Percentiles rank a stretch among this genome's conserved stretches.
Evolutionary conservation across 1,140 invertebrate genomes (phyloP).

Genomic region (Adelges cooleyi): DNA sequence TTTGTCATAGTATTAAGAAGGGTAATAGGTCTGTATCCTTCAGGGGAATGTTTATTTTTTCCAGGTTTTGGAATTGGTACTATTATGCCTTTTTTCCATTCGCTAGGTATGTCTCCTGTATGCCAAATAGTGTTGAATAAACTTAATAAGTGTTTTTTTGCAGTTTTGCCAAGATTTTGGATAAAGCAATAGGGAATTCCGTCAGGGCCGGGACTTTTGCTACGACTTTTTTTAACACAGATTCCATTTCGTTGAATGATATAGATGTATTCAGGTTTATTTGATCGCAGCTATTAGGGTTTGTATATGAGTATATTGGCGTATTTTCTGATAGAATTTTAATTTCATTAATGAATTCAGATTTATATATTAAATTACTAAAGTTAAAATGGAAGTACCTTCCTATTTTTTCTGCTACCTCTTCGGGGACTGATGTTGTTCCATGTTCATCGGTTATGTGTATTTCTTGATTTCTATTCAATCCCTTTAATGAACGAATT

Average conservation of each 20-base stretch:
- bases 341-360: neutral
- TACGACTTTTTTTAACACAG: neutral
- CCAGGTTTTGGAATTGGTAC: neutral
- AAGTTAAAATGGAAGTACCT: neutral
- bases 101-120: neutral
- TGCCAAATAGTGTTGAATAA: neutral
- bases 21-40: neutral
- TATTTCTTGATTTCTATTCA: neutral
- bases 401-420: neutral
- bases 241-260: constrained; percentile 1
- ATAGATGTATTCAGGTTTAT: neutral
- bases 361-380: neutral
- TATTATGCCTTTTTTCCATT: neutral
- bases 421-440: neutral
- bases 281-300: neutral
- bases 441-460: neutral
- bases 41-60: neutral
- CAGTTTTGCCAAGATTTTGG: neutral
- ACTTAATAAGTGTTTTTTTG: neutral
- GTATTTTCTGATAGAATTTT: neutral
- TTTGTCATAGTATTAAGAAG: neutral
- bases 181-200: neutral
- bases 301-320: neutral
- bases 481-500: neutral
- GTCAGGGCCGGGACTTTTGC: neutral